Conservation (phyloP, 2,797 vertebrate species). For the Coendou prehensilis region DNA sequence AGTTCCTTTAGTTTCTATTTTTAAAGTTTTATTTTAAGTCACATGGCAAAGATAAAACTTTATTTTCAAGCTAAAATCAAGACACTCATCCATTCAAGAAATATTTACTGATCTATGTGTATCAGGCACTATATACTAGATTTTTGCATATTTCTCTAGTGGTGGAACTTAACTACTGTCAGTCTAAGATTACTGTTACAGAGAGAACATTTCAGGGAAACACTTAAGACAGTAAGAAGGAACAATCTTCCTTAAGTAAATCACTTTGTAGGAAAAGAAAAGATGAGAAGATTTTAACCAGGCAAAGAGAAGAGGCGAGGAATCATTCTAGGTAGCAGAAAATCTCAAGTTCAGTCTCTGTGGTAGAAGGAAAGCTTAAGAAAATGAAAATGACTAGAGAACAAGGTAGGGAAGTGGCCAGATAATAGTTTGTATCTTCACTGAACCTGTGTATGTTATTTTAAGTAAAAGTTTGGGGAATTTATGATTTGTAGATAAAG, state of each 20-base stretch:
- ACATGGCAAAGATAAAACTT: conserved; percentile 11
- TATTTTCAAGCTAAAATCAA: conserved; percentile 16
- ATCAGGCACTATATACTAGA: background rate
- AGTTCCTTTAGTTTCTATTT: conserved; percentile 2
- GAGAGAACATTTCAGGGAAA: background rate
- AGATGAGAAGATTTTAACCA: conserved; percentile 4
- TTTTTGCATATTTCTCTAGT: background rate
- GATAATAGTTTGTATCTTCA: background rate
- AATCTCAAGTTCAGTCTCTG: background rate
- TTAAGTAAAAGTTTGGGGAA: background rate
- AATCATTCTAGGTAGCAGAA: background rate
- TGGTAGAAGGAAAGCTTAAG: background rate
- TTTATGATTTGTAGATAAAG: background rate
- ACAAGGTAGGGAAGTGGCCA: background rate
- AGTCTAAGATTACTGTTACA: background rate
- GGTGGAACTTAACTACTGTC: background rate
- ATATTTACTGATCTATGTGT: background rate
- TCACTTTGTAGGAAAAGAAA: conserved; percentile 1
- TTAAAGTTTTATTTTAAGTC: conserved; percentile 24
- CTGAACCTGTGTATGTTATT: background rate
- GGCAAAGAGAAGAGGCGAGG: background rate
- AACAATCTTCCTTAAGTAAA: background rate
- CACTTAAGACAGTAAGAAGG: background rate
- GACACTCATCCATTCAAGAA: background rate
- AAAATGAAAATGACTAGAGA: conserved; percentile 19